Percentiles rank a stretch among this genome's conserved stretches.
Evolutionary conservation across 2,113 vertebrate species (phyloP).

Genomic region (Oxyura jamaicensis): DNA sequence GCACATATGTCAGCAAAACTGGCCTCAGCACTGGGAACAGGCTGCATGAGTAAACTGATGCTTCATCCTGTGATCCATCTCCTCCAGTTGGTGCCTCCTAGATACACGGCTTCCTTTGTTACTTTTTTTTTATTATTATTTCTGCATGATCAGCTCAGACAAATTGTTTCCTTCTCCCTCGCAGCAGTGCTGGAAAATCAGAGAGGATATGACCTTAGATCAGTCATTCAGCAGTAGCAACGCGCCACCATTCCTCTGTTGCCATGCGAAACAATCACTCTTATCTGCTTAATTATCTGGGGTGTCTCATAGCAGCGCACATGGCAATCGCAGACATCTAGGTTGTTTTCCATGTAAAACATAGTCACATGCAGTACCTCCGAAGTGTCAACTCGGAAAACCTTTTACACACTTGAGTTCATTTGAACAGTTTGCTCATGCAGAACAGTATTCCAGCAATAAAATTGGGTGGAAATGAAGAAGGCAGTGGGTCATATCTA

Average conservation of each 20-base stretch:
- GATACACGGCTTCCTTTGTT: not conserved
- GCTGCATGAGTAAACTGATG: not conserved
- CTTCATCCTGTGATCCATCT: not conserved
- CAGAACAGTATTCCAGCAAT: constrained; percentile 22
- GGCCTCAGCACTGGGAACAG: not conserved
- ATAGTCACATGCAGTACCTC: not conserved
- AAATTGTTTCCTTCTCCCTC: not conserved
- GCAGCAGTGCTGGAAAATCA: constrained; percentile 8
- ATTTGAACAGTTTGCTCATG: constrained; percentile 25
- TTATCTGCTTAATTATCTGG: constrained; percentile 22
- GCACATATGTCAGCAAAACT: not conserved
- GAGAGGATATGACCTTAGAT: constrained; percentile 31
- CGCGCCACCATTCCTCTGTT: not conserved
- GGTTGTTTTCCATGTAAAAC: constrained; percentile 16
- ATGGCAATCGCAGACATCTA: not conserved
- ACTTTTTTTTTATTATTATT: not conserved
- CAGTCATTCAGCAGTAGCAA: not conserved
- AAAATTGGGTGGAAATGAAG: constrained; percentile 1
- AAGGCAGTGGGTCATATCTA: constrained; percentile 17
- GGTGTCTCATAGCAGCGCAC: not conserved
- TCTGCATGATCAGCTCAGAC: not conserved
- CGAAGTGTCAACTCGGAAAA: not conserved
- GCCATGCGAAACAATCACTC: constrained; percentile 14
- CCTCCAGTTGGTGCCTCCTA: not conserved
- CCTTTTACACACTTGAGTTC: not conserved